A percentile compares a stretch with the other conserved stretches of the same genome.
phyloP scores from a whole-genome alignment of 2,113 vertebrate genomes.

The Laticauda colubrina region DNA sequence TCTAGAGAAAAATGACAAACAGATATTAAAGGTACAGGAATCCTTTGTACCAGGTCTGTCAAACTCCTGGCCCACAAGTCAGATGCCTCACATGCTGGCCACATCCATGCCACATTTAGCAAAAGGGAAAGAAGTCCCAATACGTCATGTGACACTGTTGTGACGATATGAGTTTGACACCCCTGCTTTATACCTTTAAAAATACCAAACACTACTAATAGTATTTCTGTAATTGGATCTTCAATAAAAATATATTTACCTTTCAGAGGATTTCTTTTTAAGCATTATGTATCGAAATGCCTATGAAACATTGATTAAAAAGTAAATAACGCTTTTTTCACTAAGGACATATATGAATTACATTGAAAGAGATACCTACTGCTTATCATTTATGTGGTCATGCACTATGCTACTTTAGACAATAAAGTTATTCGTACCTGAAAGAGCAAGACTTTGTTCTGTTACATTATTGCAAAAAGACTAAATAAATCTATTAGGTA shows the following conservation, averaged over 20 bases:
- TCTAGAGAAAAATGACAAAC: not conserved
- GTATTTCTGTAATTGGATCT: not conserved
- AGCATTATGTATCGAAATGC: slow-evolving; percentile 58
- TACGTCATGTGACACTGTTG: too few relatives aligned
- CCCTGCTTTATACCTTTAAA: not conserved
- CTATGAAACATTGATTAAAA: slow-evolving; percentile 59
- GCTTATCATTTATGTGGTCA: not conserved
- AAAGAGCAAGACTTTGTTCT: not conserved
- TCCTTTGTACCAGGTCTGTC: not conserved
- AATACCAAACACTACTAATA: not conserved
- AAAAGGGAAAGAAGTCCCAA: too few relatives aligned
- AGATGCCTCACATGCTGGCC: too few relatives aligned
- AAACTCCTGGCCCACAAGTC: too few relatives aligned
- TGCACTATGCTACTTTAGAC: slow-evolving; percentile 18
- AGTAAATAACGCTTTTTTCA: not conserved
- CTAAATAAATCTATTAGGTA: not conserved
- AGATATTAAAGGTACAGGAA: not conserved
- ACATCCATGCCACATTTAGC: too few relatives aligned
- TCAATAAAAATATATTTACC: slow-evolving; percentile 51
- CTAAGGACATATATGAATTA: not conserved
- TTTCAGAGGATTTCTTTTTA: slow-evolving; percentile 50
- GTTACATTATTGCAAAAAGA: not conserved
- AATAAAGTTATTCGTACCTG: not conserved
- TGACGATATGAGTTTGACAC: too few relatives aligned
- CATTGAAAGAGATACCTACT: not conserved